Base-by-base conservation (phyloP, 2,797 vertebrate genomes). In the Gymnoscopelus braueri region DNA sequence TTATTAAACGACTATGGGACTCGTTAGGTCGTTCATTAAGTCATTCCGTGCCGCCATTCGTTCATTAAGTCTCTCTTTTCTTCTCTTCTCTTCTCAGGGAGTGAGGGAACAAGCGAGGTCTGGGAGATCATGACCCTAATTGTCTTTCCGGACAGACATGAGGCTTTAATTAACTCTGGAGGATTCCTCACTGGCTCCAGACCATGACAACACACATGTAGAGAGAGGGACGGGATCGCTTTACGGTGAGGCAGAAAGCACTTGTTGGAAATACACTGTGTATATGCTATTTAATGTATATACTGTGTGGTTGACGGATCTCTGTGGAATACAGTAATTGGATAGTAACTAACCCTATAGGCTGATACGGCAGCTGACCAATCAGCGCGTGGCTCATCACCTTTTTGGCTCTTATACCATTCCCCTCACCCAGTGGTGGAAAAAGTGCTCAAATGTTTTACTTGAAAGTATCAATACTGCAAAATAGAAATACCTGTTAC, bases 71-170 rank as follows among this genome's bases (percentile, higher is more conserved):
- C 82, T 84, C 72, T 77, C 85, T 89, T 88, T 80, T 84, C 83
- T 81, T 89, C 78, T 78, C 80, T 69, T 89, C 85, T 86, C 82
- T 87, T 91, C 83, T 80, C 85, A 92, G 87, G 86, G 84, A 85
- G 83, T 77, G 87, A 80, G 81, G 80, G 84, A 89, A 77, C 77
- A 62, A 19, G 55, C 74, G 81, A 90, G 92, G 92, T 92, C 86
- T 87, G 88, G 85, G 88, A 89, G 91, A 92, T 93, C 91, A 91
- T 51, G 79, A 93, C 92, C 92, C 91, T 92, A 91, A 92, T 93
- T 93, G 89, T 90, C 84, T 91, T 19, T 60, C 62, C 80, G 88
- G 91, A 84, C 90, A 90, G 85, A 86, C 39, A 44, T 44, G 39
- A 44, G 71, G 68, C 77, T 89, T 92, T 93, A 92, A 93, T 94